phyloP scores from a whole-genome alignment of 37 sponge, comb jelly and placozoan species.

The Tethya wilhelma region DNA sequence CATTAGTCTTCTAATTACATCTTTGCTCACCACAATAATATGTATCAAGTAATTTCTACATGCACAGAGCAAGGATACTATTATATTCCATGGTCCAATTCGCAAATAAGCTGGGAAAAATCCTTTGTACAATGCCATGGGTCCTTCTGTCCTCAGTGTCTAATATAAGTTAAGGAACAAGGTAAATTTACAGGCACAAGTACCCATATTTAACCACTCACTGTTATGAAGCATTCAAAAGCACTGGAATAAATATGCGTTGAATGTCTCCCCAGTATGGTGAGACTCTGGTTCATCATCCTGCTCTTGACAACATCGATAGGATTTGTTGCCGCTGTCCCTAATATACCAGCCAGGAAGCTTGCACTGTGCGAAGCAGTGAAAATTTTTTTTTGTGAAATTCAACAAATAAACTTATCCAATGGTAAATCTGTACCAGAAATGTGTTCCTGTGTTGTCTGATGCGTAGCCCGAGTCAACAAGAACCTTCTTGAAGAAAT shows the following conservation, averaged over 20 bases:
- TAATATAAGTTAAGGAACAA: constrained; percentile 1
- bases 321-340: constrained; percentile 80
- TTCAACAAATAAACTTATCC: no score
- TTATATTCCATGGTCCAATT: constrained; percentile 95
- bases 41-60: no score
- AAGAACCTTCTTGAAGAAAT: constrained; percentile 75
- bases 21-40: no score
- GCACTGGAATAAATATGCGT: constrained; percentile 66
- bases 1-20: no score
- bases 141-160: constrained; percentile 85
- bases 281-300: constrained; percentile 88
- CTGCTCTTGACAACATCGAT: constrained; percentile 90
- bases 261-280: neutral
- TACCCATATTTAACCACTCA: constrained; percentile 31
- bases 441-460: constrained; percentile 63
- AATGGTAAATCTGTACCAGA: constrained; percentile 42
- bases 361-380: constrained; percentile 40
- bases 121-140: constrained; percentile 87
- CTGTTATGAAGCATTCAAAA: constrained; percentile 75
- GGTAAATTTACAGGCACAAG: neutral
- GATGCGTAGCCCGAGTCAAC: constrained; percentile 22
- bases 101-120: constrained; percentile 86
- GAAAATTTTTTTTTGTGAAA: neutral
- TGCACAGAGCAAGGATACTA: constrained; percentile 68
- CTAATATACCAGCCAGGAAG: constrained; percentile 75